phyloP scores from a whole-genome alignment of 2,888 invertebrate species.

The Baronia brevicornis region DNA sequence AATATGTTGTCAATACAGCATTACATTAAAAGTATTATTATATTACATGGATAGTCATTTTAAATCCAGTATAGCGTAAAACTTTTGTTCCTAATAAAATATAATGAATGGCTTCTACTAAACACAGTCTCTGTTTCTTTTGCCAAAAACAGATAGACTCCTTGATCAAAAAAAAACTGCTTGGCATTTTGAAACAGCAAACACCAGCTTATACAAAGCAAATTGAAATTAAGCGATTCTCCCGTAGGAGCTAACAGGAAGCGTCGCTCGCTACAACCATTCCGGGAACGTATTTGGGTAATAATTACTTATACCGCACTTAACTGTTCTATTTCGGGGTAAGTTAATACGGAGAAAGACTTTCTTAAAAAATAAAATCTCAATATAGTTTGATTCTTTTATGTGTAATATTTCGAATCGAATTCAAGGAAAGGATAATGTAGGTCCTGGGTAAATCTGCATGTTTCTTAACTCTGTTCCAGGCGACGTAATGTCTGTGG shows the following conservation, averaged over 20 bases:
- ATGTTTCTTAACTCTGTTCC: too few relatives aligned
- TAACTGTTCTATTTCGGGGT: conserved; percentile 40
- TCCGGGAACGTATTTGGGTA: conserved; percentile 60
- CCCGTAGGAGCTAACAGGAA: conserved; percentile 32
- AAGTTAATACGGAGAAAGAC: conserved; percentile 29
- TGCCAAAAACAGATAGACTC: conserved; percentile 8
- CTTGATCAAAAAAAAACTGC: conserved; percentile 6
- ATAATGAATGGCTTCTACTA: conserved; percentile 1
- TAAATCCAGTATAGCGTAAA: too few relatives aligned
- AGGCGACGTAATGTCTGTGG: too few relatives aligned
- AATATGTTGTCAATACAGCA: too few relatives aligned
- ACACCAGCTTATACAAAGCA: conserved; percentile 12
- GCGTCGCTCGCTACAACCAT: conserved; percentile 42
- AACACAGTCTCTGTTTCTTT: conserved; percentile 5
- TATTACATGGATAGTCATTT: too few relatives aligned
- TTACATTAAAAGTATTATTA: too few relatives aligned
- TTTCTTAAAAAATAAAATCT: conserved; percentile 5
- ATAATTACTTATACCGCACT: conserved; percentile 62
- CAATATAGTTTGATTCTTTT: too few relatives aligned
- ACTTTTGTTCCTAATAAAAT: too few relatives aligned
- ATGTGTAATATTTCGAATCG: neutral
- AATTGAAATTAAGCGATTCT: conserved; percentile 21
- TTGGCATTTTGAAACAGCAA: conserved; percentile 14
- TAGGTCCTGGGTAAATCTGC: too few relatives aligned
- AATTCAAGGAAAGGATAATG: too few relatives aligned